Conservation (phyloP, 2,113 vertebrate species). For the Notothenia coriiceps region DNA sequence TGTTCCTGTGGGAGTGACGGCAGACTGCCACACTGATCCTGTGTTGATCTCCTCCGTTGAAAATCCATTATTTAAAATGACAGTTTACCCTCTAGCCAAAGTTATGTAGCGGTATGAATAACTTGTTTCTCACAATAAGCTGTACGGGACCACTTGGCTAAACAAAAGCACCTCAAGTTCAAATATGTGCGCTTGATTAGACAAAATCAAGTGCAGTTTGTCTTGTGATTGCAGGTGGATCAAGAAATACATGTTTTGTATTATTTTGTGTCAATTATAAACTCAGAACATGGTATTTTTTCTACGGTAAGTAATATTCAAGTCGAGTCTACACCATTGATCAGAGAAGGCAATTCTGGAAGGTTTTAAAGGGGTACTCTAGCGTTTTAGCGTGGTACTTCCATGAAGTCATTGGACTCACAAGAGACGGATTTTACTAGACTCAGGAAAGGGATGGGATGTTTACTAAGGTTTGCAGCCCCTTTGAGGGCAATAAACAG, state of each 20-base stretch:
- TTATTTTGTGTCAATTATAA: neutral
- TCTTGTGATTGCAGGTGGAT: neutral
- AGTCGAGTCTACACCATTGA: neutral
- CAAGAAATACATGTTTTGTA: neutral
- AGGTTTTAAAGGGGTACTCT: neutral
- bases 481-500: neutral
- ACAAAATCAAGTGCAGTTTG: too few relatives aligned
- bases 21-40: slow-evolving; percentile 54
- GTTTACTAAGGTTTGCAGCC: neutral
- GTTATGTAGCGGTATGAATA: slow-evolving; percentile 22
- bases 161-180: too few relatives aligned
- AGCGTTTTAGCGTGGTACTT: neutral
- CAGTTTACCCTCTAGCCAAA: slow-evolving; percentile 33
- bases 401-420: neutral
- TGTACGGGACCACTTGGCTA: slow-evolving; percentile 8
- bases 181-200: too few relatives aligned
- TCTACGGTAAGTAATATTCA: neutral
- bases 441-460: neutral
- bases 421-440: neutral
- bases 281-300: neutral
- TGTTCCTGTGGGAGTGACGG: slow-evolving; percentile 44
- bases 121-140: slow-evolving; percentile 13
- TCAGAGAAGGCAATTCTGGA: neutral
- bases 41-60: slow-evolving; percentile 42
- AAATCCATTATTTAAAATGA: slow-evolving; percentile 49